Evolutionary conservation across 2,797 vertebrate species (phyloP).

Genomic region (Macropodus opercularis): DNA sequence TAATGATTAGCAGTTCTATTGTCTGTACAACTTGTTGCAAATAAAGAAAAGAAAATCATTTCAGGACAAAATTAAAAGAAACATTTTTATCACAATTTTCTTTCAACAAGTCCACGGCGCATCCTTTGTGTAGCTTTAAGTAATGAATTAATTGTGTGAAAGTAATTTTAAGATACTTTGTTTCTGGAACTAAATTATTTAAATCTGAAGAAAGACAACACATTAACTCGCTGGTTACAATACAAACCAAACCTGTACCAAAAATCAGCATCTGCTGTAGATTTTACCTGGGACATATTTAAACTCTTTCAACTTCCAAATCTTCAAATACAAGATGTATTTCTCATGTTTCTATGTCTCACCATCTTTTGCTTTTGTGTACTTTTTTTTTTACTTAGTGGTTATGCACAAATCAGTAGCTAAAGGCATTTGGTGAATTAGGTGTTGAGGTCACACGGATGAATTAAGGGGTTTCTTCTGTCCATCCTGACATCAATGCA

Average conservation of each 20-base stretch:
- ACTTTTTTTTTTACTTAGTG: constrained; percentile 60
- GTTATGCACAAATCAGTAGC: constrained; percentile 57
- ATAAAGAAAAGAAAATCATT: constrained; percentile 14
- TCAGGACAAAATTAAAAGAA: background rate
- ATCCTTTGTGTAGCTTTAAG: background rate
- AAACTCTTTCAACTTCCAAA: background rate
- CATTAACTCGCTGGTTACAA: background rate
- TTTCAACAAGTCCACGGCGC: background rate
- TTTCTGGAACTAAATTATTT: background rate
- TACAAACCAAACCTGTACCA: background rate
- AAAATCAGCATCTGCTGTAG: no score
- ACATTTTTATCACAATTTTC: background rate
- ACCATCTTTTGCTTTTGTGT: constrained; percentile 54
- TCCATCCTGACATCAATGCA: constrained; percentile 34
- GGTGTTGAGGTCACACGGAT: constrained; percentile 53
- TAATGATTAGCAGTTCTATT: constrained; percentile 37
- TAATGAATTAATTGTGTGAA: constrained; percentile 1
- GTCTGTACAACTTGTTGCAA: constrained; percentile 22
- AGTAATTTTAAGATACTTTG: background rate
- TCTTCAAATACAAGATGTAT: constrained; percentile 18
- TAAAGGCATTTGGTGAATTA: constrained; percentile 60
- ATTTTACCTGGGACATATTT: no score
- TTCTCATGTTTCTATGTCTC: constrained; percentile 43
- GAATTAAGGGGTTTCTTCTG: constrained; percentile 44
- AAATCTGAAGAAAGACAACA: background rate